These are phyloP conservation scores for Crotalus horridus DNA, from an alignment of 2,113 vertebrate species.

Conservation along the genomic window DNA sequence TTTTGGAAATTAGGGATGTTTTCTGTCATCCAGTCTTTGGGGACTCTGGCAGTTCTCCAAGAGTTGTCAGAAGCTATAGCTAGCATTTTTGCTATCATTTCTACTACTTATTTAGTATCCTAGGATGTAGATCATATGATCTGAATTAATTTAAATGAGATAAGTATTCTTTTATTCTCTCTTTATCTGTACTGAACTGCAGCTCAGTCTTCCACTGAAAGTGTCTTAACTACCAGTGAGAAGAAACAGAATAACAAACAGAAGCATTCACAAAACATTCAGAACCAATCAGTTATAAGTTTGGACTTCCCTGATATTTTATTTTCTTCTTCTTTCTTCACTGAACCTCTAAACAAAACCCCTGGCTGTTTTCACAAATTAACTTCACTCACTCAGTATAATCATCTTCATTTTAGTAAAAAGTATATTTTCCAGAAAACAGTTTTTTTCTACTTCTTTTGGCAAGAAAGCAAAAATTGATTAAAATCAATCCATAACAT, in stretches of 20 bases:
- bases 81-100: background rate
- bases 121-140: background rate
- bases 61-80: background rate
- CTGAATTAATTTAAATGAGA: background rate
- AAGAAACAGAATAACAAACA: background rate
- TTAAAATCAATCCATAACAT: constrained; percentile 43
- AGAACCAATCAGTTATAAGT: background rate
- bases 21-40: background rate
- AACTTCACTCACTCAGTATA: background rate
- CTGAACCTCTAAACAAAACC: background rate
- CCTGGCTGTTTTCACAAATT: background rate
- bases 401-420: constrained; percentile 15
- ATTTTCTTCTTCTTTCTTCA: background rate
- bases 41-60: background rate
- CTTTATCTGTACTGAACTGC: background rate
- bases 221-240: background rate
- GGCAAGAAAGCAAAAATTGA: constrained; percentile 50
- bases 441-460: background rate
- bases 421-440: background rate
- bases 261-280: background rate
- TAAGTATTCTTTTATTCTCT: background rate
- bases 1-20: background rate
- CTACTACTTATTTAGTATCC: background rate
- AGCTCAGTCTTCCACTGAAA: background rate
- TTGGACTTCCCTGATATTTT: background rate